Evolutionary conservation across 2,888 invertebrate species (phyloP).

Genomic region (Brassicogethes aeneus): DNA sequence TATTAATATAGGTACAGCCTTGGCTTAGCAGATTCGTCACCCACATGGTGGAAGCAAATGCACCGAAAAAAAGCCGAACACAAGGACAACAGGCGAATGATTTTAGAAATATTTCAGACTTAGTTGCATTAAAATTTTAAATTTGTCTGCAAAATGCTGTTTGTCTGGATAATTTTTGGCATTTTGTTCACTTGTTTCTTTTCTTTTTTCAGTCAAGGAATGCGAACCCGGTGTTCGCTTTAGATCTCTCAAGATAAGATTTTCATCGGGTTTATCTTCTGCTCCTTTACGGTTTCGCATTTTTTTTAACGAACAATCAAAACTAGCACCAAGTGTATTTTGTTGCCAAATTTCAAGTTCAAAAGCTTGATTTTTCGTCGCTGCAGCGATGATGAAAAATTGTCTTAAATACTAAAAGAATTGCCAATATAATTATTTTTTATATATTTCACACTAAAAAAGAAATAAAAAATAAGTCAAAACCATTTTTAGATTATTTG

Average conservation of each 20-base stretch:
- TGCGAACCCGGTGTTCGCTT: constrained; percentile 4
- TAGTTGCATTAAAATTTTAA: constrained; percentile 31
- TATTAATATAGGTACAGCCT: background rate
- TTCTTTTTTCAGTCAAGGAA: constrained; percentile 12
- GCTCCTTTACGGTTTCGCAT: too few species aligned
- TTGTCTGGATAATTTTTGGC: constrained; percentile 32
- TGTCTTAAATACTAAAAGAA: too few species aligned
- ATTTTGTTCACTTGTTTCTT: constrained; percentile 19
- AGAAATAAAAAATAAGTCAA: too few species aligned
- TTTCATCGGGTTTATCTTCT: constrained; percentile 5
- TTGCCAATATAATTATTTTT: too few species aligned
- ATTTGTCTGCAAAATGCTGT: constrained; percentile 30
- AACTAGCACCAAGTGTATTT: too few species aligned
- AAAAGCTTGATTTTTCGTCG: too few species aligned
- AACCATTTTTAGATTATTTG: too few species aligned
- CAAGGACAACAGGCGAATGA: constrained; percentile 28
- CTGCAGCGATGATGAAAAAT: too few species aligned
- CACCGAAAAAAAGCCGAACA: constrained; percentile 14
- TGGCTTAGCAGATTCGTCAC: constrained; percentile 15
- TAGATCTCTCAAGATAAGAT: constrained; percentile 4
- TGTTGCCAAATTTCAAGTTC: too few species aligned
- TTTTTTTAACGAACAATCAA: too few species aligned
- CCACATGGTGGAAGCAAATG: constrained; percentile 16
- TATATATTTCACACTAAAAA: too few species aligned
- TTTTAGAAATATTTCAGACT: constrained; percentile 32